Evolutionary conservation across 1,140 invertebrate species (phyloP).

Genomic region (Amphibalanus amphitrite): DNA sequence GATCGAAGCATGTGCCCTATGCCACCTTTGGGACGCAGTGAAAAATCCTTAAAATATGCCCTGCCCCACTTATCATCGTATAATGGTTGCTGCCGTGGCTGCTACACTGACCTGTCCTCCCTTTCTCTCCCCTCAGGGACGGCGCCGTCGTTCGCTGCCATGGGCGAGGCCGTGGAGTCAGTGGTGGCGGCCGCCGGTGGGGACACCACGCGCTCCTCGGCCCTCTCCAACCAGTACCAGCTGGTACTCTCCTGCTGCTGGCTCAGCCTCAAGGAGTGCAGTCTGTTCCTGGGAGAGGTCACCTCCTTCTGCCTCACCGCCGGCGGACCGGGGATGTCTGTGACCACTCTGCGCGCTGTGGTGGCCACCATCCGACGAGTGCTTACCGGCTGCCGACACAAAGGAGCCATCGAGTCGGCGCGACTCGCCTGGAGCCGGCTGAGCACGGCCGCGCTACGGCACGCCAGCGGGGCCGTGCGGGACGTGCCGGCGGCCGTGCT

Average conservation of each 20-base stretch:
- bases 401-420: slow-evolving; percentile 58
- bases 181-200: slow-evolving; percentile 20
- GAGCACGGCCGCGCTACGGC: background rate
- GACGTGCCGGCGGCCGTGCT: background rate
- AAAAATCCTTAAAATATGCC: too few species aligned
- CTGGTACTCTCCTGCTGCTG: slow-evolving; percentile 52
- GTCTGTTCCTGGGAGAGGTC: slow-evolving; percentile 11
- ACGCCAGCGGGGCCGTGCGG: background rate
- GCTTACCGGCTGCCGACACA: slow-evolving; percentile 51
- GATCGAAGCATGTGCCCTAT: too few species aligned
- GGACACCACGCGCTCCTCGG: slow-evolving; percentile 25
- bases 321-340: background rate
- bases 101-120: too few species aligned
- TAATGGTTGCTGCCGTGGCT: too few species aligned
- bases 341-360: background rate
- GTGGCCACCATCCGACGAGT: slow-evolving; percentile 37
- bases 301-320: background rate
- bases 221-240: slow-evolving; percentile 42
- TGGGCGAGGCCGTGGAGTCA: slow-evolving; percentile 34
- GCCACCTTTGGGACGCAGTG: too few species aligned
- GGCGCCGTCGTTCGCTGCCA: slow-evolving; percentile 41
- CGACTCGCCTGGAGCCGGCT: slow-evolving; percentile 28
- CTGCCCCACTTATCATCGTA: too few species aligned
- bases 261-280: slow-evolving; percentile 52
- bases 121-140: slow-evolving; percentile 24